Conservation (phyloP, 1,140 invertebrate genomes). For the Arion vulgaris region DNA sequence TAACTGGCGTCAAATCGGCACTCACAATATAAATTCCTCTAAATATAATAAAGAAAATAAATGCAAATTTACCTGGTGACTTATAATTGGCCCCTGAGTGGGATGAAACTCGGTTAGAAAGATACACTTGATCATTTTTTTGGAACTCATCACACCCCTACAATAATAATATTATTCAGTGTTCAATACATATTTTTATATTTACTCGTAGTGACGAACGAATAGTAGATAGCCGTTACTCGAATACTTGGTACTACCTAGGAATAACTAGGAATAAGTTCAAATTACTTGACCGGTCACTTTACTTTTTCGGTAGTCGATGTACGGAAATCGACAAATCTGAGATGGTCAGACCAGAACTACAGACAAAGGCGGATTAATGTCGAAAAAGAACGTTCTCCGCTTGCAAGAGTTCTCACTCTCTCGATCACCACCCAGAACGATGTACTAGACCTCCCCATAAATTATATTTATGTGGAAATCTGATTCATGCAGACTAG, state of each 20-base stretch:
- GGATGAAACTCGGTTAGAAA: conserved; percentile 60
- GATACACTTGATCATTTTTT: conserved; percentile 55
- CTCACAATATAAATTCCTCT: neutral
- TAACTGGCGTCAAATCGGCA: too few species aligned
- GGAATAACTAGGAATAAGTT: neutral
- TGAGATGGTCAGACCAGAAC: too few species aligned
- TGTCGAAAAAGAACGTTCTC: too few species aligned
- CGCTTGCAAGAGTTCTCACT: too few species aligned
- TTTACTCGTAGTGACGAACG: neutral
- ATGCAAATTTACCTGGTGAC: conserved; percentile 51
- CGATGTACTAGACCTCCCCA: too few species aligned
- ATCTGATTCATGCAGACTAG: too few species aligned
- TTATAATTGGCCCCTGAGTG: conserved; percentile 55
- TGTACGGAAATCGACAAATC: neutral
- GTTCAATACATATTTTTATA: neutral
- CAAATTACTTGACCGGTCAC: neutral
- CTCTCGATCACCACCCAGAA: too few species aligned
- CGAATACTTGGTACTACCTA: too few species aligned
- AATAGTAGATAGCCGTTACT: too few species aligned
- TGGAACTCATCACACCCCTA: neutral
- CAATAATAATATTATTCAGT: neutral
- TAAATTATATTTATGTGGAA: too few species aligned
- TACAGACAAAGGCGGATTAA: too few species aligned
- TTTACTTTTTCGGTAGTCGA: neutral
- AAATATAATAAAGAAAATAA: neutral